Base-by-base conservation (phyloP, 2,113 vertebrate species). In the Megaceryle maxima region DNA sequence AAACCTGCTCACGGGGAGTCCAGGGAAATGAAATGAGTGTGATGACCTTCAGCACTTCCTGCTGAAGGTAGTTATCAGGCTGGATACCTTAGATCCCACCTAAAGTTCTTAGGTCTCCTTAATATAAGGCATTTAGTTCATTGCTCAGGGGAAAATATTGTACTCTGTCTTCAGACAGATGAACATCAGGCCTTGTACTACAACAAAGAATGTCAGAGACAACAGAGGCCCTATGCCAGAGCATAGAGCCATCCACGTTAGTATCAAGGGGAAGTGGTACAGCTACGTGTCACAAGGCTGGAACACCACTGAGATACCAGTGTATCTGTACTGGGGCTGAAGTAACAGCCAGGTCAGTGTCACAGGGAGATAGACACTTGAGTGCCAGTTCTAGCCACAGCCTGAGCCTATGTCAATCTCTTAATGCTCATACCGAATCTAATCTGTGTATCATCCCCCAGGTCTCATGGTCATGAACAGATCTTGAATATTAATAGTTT, bases 201-300 rank as follows among this genome's bases (percentile, higher is more conserved):
- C 16, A 72, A 14, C 0, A 26, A 12, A 51, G 0, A 59, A 2
- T 20, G 44, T 29, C 62, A 33, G 77, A 33, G 50, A 6, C 11
- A 25, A 2, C 0, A 2, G 28, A 28, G 31, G 22, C 67, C 68
- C n/a, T 25, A 1, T 25, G 73, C 74, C 22, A 3, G 9, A 48
- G n/a, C 12, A 28, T 11, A 24, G 74, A 37, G 37, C 50, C 22
- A 12, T 55, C 39, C n/a, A 48, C 25, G 15, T 43, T 60, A 29
- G 44, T 25, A 37, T 35, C 66, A 48, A 51, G 63, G 24, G 48
- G 60, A 67, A 63, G 28, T 9, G 48, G 6, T 79, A 16, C 3
- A 43, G 24, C 44, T 16, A 12, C 35, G 10, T 43, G 84, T 51
- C 92, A 78, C 33, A 68, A n/a, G 46, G 64, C 26, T 44, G 68